These are phyloP conservation scores for Thymelicus sylvestris DNA, from an alignment of 2,888 invertebrate genomes.

Conservation along the genomic window DNA sequence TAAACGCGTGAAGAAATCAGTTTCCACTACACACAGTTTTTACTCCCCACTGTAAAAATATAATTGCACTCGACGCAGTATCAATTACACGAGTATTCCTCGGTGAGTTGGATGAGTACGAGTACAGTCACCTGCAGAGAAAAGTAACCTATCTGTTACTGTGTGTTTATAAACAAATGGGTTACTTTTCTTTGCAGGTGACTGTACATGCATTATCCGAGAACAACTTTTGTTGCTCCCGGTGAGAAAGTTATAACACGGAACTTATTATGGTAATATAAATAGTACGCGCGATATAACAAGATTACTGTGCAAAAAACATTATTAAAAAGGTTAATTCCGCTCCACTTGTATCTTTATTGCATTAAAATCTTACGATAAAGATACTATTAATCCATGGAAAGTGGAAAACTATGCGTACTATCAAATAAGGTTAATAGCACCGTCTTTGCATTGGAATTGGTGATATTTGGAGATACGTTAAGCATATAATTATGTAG, in stretches of 20 bases:
- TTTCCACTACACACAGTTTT: constrained; percentile 11
- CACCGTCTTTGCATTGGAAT: no score
- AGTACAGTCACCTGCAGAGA: no score
- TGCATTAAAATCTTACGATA: background rate
- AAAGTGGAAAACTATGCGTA: no score
- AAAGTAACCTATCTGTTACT: no score
- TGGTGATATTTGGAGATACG: no score
- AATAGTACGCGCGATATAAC: constrained; percentile 12
- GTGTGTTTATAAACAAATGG: no score
- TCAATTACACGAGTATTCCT: constrained; percentile 29
- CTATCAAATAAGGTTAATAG: no score
- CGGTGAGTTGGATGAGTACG: constrained; percentile 31
- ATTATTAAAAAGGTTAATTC: constrained; percentile 7
- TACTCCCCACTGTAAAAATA: constrained; percentile 25
- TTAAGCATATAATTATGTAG: no score
- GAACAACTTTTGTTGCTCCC: constrained; percentile 24
- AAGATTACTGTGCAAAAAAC: constrained; percentile 8
- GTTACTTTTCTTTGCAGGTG: no score
- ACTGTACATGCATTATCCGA: constrained; percentile 28
- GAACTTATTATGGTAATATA: constrained; percentile 23
- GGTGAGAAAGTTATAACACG: constrained; percentile 35
- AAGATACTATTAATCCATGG: no score
- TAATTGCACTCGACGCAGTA: constrained; percentile 21
- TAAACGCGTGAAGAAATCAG: constrained; percentile 16
- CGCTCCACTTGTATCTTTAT: background rate